phyloP scores from a whole-genome alignment of 23 tunicate species.

The Trididemnum clinides region DNA sequence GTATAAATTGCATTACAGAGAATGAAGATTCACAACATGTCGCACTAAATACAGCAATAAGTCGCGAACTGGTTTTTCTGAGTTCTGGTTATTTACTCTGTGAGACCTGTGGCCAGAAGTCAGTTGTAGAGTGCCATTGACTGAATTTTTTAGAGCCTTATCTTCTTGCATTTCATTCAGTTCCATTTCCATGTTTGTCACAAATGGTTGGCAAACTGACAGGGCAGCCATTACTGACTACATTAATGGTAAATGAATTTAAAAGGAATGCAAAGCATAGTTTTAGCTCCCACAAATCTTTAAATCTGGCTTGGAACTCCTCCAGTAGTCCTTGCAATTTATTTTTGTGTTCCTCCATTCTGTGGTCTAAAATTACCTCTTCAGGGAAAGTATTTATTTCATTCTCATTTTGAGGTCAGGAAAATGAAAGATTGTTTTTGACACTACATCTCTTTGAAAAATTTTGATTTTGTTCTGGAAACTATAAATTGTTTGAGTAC shows the following conservation, averaged over 20 bases:
- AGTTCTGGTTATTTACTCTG: constrained; percentile 28
- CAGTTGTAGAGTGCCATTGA: constrained; percentile 14
- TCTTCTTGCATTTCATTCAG: constrained; percentile 50
- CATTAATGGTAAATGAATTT: constrained; percentile 40
- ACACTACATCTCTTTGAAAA: constrained; percentile 3
- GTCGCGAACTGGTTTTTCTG: background rate
- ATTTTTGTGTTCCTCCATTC: constrained; percentile 27
- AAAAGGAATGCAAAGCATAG: constrained; percentile 35
- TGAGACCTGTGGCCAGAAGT: constrained; percentile 48
- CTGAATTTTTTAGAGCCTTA: constrained; percentile 42
- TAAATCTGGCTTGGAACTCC: constrained; percentile 41
- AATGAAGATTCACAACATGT: too few relatives aligned
- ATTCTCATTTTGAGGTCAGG: constrained; percentile 10
- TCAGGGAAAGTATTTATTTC: background rate
- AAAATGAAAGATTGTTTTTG: constrained; percentile 4
- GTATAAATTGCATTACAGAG: too few relatives aligned
- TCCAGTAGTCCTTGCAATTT: constrained; percentile 31
- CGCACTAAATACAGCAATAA: background rate
- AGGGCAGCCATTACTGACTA: constrained; percentile 46
- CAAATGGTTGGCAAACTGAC: constrained; percentile 34
- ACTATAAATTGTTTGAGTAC: background rate
- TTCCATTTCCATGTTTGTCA: constrained; percentile 29
- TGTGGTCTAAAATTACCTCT: background rate
- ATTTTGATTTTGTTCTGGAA: constrained; percentile 4
- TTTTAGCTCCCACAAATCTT: constrained; percentile 35